phyloP scores from a whole-genome alignment of 2,797 vertebrate species.

The Borostomias antarcticus region DNA sequence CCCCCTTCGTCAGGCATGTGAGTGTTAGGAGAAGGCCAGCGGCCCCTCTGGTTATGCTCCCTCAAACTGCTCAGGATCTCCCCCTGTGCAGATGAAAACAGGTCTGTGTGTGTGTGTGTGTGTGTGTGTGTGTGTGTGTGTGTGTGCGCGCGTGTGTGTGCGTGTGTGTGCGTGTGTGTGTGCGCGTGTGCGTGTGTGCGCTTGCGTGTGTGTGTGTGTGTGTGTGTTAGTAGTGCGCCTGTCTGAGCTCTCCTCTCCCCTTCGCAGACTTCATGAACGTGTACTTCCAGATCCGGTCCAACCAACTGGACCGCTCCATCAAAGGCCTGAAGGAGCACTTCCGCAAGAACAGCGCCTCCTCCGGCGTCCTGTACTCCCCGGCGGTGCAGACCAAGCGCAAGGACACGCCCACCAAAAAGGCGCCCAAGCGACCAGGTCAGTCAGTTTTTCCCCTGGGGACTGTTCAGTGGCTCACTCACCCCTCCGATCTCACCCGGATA shows the following conservation, averaged over 20 bases:
- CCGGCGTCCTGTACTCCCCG: conserved; percentile 90
- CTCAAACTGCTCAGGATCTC: not conserved
- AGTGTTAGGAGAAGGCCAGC: not conserved
- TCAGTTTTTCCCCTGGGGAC: not conserved
- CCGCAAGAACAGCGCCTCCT: conserved; percentile 93
- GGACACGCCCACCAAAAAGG: conserved; percentile 97
- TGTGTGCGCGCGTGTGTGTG: conserved; percentile 6
- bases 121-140: conserved; percentile 11
- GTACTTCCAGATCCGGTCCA: conserved; percentile 96
- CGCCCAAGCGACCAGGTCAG: conserved; percentile 92
- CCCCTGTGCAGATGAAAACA: not conserved
- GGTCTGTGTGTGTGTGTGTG: conserved; percentile 1
- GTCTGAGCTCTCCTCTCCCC: not conserved
- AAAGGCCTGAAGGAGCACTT: conserved; percentile 96
- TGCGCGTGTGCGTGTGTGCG: no score
- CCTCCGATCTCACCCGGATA: not conserved
- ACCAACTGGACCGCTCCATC: conserved; percentile 94
- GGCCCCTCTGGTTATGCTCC: not conserved
- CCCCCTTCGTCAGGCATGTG: not conserved
- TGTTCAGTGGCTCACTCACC: not conserved
- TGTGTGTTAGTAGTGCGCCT: not conserved
- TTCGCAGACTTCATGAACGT: conserved; percentile 97
- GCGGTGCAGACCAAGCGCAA: conserved; percentile 96
- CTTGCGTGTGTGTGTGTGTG: no score
- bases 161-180: conserved; percentile 13